Evolutionary conservation across 2,888 invertebrate genomes (phyloP), one percentile per base, ranked within the genome.

Genomic region (Neria commutata): DNA sequence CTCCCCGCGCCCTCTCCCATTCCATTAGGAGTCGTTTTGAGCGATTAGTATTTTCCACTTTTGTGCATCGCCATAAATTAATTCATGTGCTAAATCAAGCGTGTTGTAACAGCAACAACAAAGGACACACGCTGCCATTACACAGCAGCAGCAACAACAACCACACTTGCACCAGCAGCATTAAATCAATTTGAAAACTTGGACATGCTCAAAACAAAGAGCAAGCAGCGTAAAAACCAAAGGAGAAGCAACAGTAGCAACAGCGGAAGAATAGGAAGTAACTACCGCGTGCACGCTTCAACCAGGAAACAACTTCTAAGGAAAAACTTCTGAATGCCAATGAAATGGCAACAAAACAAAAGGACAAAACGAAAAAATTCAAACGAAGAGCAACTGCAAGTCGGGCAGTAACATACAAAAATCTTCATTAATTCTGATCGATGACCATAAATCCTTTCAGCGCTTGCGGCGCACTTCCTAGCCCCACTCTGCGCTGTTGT

Each of bases 381-480:
- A 37, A 11, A 29, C 23, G 4, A 34, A 48, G 48, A 10, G 8
- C 26, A 52, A 17, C 11, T 33, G 33, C 34, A 46, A 26, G 16
- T 23, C 3, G 16, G 21, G 21, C 54, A 54, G 19, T 17, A 23
- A 24, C 11, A 25, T 26, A 23, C 33, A 56, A 72, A 75, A 77
- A 75, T 80, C 75, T 79, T 81, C 79, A 81, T 81, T 81, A 81
- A 81, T 81, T 77, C 81, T 81, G 81, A 81, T 81, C 81, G 81
- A 81, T 81, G 81, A 77, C 75, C 79, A 78, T 77, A 80, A 80
- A 79, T 78, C 78, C 77, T 72, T 51, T 25, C 19, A 6, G 23
- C 21, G 37, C 5, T 19, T 17, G 45, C 45, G 48, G 17, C 48
- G 1, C 17, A 10, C 24, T 11, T 14, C 1, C 24, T 21, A 19